Evolutionary conservation across 92 coral and sea anemone genomes (phyloP), one percentile per base, ranked within the genome.

Genomic region (Zoanthus gigantus): DNA sequence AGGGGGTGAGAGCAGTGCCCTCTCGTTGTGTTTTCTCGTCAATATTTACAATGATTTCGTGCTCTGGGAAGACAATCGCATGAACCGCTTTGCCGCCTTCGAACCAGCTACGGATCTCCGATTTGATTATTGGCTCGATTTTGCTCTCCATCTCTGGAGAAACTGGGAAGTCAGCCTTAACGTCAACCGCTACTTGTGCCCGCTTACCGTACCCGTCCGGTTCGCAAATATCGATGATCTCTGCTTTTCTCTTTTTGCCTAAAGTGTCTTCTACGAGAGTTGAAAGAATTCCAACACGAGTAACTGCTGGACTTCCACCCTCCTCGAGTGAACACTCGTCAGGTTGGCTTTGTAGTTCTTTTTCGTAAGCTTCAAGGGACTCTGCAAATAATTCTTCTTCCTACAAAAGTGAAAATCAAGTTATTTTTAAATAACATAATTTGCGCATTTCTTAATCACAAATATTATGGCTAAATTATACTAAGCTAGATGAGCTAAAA

Each of bases 101-200:
- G 44, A 97, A 94, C 99, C 99, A 97, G 11, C 98, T 93, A 47
- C 95, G 92, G 69, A 97, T 95, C 90, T 97, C 99, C 0, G 99
- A 95, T 86, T 97, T 96, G 79, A 97, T 93, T 85, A 97, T 97
- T 7, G 99, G 98, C 72, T 94, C 98, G 71, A 97, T 94, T 90
- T 94, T 90, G 63, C 90, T 91, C 82, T 97, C 99, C 32, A 93
- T 92, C 60, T 97, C 96, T 32, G 95, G 78, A n/a, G 94, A 80
- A 15, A 97, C 92, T 52, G 95, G 91, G 17, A 88, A 77, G 52
- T 95, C 98, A 28, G 97, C 92, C 68, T 92, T 92, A 60, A 97
- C 88, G 88, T 96, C 93, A 61, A 95, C 98, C 67, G 92, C 90
- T 18, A 97, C 96, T 76, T 88, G 90, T 2, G 95, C 92, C 12